Evolutionary conservation across 2,113 vertebrate species (phyloP).

Genomic region (Scatophagus argus): DNA sequence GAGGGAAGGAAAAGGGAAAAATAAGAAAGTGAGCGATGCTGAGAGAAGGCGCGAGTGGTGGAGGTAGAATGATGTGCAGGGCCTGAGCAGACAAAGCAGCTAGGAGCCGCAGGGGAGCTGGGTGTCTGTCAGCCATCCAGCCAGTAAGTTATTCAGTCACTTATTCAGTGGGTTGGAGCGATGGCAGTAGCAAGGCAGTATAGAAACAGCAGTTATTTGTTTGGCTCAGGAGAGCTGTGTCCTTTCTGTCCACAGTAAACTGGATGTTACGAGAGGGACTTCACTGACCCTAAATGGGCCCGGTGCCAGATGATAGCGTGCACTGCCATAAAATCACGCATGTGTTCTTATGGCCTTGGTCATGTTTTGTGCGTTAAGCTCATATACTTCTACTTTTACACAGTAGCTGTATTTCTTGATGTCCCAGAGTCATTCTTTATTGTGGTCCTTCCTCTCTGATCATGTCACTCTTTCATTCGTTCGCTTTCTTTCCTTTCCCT

Average conservation of each 20-base stretch:
- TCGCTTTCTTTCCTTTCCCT: not conserved
- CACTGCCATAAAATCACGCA: slow-evolving; percentile 19
- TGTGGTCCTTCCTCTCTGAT: not conserved
- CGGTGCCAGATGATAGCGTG: slow-evolving; percentile 30
- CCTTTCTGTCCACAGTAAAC: slow-evolving; percentile 60
- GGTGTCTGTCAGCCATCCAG: slow-evolving; percentile 73
- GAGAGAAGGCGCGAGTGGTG: slow-evolving; percentile 50
- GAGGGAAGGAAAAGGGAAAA: slow-evolving; percentile 14
- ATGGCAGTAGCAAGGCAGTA: slow-evolving; percentile 36
- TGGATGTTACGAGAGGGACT: slow-evolving; percentile 35
- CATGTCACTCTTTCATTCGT: not conserved
- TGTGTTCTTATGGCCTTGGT: not conserved
- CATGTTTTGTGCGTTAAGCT: slow-evolving; percentile 25
- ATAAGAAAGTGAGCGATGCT: slow-evolving; percentile 53
- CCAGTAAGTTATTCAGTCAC: slow-evolving; percentile 75
- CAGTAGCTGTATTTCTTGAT: slow-evolving; percentile 24
- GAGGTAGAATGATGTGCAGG: slow-evolving; percentile 71
- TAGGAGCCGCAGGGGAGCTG: slow-evolving; percentile 64
- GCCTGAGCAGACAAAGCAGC: slow-evolving; percentile 67
- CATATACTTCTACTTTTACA: slow-evolving; percentile 19
- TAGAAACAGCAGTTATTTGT: slow-evolving; percentile 66
- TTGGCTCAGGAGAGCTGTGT: slow-evolving; percentile 61
- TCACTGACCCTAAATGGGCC: slow-evolving; percentile 46
- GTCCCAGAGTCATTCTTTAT: slow-evolving; percentile 11
- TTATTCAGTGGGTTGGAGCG: slow-evolving; percentile 65